phyloP scores from a whole-genome alignment of 2,113 vertebrate species.

The Phoenicopterus ruber region DNA sequence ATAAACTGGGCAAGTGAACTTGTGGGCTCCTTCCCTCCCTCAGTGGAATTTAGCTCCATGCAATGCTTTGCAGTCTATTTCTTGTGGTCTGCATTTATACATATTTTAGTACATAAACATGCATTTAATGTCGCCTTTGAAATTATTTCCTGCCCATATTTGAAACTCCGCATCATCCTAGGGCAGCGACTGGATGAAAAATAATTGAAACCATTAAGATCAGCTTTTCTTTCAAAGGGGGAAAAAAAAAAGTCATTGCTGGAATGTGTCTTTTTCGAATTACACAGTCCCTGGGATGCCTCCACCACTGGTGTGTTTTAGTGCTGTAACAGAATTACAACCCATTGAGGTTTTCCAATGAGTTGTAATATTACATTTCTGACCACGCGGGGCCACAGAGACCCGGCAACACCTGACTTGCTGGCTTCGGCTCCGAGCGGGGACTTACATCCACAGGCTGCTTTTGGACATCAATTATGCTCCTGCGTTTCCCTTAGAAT shows the following conservation, averaged over 20 bases:
- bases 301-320: conserved; percentile 7
- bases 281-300: conserved; percentile 19
- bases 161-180: background rate
- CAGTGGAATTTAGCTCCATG: conserved; percentile 42
- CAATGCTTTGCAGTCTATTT: conserved; percentile 28
- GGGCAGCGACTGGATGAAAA: conserved; percentile 16
- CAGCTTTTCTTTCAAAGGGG: background rate
- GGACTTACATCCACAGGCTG: background rate
- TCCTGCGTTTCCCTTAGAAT: background rate
- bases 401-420: background rate
- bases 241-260: background rate
- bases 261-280: conserved; percentile 16
- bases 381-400: background rate
- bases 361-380: background rate
- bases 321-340: background rate
- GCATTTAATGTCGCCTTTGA: conserved; percentile 17
- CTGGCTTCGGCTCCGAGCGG: background rate
- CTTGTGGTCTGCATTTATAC: conserved; percentile 21
- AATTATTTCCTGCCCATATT: conserved; percentile 29
- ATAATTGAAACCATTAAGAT: conserved; percentile 51
- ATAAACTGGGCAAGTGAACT: conserved; percentile 21
- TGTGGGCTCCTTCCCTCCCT: background rate
- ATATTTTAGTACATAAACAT: conserved; percentile 17
- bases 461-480: background rate
- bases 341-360: background rate